Base-by-base conservation (phyloP, 2,888 invertebrate species). In the Lycaena phlaeas region DNA sequence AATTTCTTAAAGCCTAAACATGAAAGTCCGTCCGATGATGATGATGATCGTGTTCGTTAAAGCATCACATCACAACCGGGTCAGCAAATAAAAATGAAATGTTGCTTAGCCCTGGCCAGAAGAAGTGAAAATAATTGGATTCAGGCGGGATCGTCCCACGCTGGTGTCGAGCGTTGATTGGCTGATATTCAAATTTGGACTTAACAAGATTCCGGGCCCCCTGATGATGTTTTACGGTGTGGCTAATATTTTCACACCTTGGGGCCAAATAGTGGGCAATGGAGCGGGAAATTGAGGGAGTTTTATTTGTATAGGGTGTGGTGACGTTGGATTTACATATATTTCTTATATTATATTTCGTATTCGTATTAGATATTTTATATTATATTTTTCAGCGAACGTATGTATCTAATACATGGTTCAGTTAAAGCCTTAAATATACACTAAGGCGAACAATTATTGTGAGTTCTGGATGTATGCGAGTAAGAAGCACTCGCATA, bases 161-260 rank as follows among this genome's bases (percentile, higher is more conserved):
- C 54, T 49, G 40, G 44, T 59, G 72, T 61, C 67, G 68, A 55
- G 48, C 74, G 73, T 71, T 79, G 78, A 81, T 81, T 81, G 81
- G 81, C 81, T 68, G 77, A 77, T 78, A 81, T 81, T 78, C 79
- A 81, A 78, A 81, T 79, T 79, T 68, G 59, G 53, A 59, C 57
- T 63, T 76, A 78, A 79, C 71, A 48, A 69, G 68, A 70, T 78
- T 58, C 59, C 53, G 54, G 56, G 62, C 61, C 63, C 59, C 68
- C 65, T 75, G n/a, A n/a, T 61, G 64, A 64, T 64, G 64, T 76
- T 76, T 68, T 59, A 62, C 70, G 69, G 61, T 60, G 64, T 53
- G 66, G 79, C 81, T 79, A 81, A 81, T 81, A 81, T 76, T 77
- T 75, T 70, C 64, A 56, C 56, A 68, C 76, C 73, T 52, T 52